Evolutionary conservation across 2,888 invertebrate species (phyloP).

Genomic region (Drosophila colorata): DNA sequence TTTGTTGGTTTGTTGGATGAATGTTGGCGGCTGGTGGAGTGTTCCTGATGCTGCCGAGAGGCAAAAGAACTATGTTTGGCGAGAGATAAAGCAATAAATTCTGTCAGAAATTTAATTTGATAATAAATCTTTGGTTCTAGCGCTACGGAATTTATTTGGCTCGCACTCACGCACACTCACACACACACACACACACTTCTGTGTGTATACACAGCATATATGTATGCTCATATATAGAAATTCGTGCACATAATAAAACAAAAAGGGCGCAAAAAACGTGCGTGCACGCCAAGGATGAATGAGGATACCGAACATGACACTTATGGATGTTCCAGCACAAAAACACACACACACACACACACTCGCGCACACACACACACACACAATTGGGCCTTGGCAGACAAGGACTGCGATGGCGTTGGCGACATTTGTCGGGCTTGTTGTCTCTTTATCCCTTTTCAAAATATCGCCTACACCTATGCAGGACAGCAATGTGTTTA

Average conservation of each 20-base stretch:
- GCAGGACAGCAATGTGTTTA: slow-evolving; percentile 19
- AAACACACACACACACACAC: slow-evolving; percentile 24
- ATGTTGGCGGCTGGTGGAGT: slow-evolving; percentile 49
- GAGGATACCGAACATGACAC: slow-evolving; percentile 82
- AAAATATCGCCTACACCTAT: slow-evolving; percentile 50
- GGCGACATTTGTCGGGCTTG: slow-evolving; percentile 40
- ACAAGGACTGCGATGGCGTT: slow-evolving; percentile 22
- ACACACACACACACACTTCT: slow-evolving; percentile 27
- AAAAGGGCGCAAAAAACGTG: slow-evolving; percentile 81
- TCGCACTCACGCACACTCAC: slow-evolving; percentile 73
- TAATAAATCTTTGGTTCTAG: slow-evolving; percentile 86
- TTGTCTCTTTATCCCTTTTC: slow-evolving; percentile 59
- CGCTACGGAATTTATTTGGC: slow-evolving; percentile 85
- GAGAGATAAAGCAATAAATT: slow-evolving; percentile 86
- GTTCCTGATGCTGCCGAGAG: slow-evolving; percentile 75
- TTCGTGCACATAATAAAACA: slow-evolving; percentile 80
- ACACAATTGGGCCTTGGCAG: slow-evolving; percentile 25
- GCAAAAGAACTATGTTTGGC: slow-evolving; percentile 84
- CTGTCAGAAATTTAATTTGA: slow-evolving; percentile 86
- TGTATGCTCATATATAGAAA: slow-evolving; percentile 56
- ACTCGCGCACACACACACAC: slow-evolving; percentile 6
- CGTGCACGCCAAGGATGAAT: slow-evolving; percentile 82
- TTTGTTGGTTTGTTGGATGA: slow-evolving; percentile 33
- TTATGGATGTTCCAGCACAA: slow-evolving; percentile 76
- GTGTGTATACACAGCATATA: slow-evolving; percentile 23